Conservation (phyloP, 2,113 vertebrate species). For the Lamprotornis superbus region DNA sequence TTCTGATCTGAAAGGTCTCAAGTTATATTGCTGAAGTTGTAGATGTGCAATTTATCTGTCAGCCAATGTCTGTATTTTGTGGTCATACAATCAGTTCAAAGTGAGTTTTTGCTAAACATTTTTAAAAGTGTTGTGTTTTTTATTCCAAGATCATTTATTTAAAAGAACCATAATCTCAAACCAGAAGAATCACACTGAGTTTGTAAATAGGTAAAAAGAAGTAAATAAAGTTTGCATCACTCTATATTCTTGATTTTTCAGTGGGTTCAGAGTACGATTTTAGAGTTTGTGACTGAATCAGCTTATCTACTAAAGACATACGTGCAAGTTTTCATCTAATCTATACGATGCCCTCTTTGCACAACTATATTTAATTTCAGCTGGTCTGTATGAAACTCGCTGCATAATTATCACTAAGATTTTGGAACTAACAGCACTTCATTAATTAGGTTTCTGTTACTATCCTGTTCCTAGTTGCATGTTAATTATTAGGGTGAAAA, state of each 20-base stretch:
- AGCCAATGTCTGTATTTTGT: neutral
- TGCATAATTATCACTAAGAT: conserved; percentile 16
- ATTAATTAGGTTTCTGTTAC: conserved; percentile 65
- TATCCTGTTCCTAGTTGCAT: conserved; percentile 38
- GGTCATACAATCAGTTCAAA: neutral
- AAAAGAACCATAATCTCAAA: neutral
- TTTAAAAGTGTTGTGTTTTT: neutral
- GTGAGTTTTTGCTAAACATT: neutral
- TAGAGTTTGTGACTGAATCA: neutral
- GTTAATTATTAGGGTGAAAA: conserved; percentile 67
- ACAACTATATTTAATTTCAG: conserved; percentile 53
- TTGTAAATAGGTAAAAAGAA: conserved; percentile 27
- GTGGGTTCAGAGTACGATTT: conserved; percentile 18
- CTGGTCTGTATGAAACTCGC: conserved; percentile 35
- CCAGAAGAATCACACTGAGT: neutral
- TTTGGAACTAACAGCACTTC: conserved; percentile 30
- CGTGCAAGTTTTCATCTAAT: neutral
- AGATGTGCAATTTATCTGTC: neutral
- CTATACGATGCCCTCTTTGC: neutral
- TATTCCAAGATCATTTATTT: neutral
- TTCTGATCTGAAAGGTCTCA: neutral
- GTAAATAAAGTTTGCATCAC: neutral
- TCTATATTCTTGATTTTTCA: conserved; percentile 26
- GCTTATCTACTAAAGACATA: neutral
- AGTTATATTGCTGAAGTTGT: neutral